These are phyloP conservation scores for Podarcis lilfordi DNA, from an alignment of 2,797 vertebrate genomes.

Conservation along the genomic window DNA sequence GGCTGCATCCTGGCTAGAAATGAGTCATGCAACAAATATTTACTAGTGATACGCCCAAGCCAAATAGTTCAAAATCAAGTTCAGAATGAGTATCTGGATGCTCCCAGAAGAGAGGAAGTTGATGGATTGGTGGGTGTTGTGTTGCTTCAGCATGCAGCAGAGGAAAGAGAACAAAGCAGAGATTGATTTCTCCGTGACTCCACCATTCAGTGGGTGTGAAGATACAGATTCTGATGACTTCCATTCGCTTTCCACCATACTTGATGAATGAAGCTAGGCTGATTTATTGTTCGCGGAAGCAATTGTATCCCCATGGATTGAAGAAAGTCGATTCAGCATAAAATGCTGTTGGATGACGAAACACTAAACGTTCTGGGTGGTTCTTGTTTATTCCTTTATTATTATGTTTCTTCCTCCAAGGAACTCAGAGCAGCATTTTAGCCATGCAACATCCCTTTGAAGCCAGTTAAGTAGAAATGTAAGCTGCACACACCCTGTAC, in stretches of 20 bases:
- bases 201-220: background rate
- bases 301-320: background rate
- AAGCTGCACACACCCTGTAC: no score
- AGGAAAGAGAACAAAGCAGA: slow-evolving; percentile 3
- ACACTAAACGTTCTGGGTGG: background rate
- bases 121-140: background rate
- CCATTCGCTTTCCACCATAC: background rate
- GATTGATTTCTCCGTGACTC: background rate
- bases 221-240: background rate
- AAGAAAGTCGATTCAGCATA: background rate
- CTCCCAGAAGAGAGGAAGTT: background rate
- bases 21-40: slow-evolving; percentile 45
- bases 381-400: background rate
- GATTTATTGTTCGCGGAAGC: background rate
- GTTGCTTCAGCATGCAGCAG: background rate
- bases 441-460: background rate
- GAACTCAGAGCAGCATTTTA: slow-evolving; percentile 1
- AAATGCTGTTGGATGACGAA: background rate
- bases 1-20: slow-evolving; percentile 30
- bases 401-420: background rate
- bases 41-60: slow-evolving; percentile 8
- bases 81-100: slow-evolving; percentile 1
- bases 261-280: slow-evolving; percentile 7
- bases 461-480: background rate
- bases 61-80: slow-evolving; percentile 32